Evolutionary conservation across 2,888 invertebrate genomes (phyloP).

Genomic region (Venusia cambrica): DNA sequence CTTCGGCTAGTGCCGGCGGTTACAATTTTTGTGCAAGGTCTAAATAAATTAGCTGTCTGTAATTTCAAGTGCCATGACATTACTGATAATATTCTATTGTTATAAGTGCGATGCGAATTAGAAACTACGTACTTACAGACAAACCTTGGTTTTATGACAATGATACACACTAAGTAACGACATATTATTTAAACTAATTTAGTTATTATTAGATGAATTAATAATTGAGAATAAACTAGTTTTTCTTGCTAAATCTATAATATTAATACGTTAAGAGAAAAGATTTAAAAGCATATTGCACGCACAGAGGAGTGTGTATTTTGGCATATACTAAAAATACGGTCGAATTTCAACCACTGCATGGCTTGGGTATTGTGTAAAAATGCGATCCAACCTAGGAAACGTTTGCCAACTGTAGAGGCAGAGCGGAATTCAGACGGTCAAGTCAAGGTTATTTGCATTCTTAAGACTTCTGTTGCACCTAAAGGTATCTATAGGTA

Average conservation of each 20-base stretch:
- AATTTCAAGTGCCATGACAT: slow-evolving; percentile 16
- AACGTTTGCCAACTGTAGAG: slow-evolving; percentile 15
- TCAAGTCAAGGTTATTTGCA: slow-evolving; percentile 22
- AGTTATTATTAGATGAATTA: neutral
- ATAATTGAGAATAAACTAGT: neutral
- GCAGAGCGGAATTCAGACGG: slow-evolving; percentile 18
- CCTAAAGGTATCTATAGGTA: no score
- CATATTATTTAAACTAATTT: neutral
- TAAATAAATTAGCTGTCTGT: slow-evolving; percentile 9
- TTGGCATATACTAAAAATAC: no score
- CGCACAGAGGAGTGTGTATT: no score
- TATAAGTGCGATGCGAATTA: slow-evolving; percentile 25
- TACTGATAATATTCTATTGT: slow-evolving; percentile 24
- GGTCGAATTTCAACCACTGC: no score
- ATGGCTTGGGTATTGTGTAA: no score
- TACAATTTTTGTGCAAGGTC: slow-evolving; percentile 1
- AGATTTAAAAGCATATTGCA: no score
- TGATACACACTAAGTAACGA: no score
- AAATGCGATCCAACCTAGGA: no score
- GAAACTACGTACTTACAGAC: no score
- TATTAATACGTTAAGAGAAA: no score
- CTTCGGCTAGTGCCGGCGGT: no score
- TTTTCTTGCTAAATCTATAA: slow-evolving; percentile 10
- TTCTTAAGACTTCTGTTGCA: slow-evolving; percentile 15
- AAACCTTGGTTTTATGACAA: slow-evolving; percentile 26